Evolutionary conservation across 2,888 invertebrate genomes (phyloP).

Genomic region (Limnephilus lunatus): DNA sequence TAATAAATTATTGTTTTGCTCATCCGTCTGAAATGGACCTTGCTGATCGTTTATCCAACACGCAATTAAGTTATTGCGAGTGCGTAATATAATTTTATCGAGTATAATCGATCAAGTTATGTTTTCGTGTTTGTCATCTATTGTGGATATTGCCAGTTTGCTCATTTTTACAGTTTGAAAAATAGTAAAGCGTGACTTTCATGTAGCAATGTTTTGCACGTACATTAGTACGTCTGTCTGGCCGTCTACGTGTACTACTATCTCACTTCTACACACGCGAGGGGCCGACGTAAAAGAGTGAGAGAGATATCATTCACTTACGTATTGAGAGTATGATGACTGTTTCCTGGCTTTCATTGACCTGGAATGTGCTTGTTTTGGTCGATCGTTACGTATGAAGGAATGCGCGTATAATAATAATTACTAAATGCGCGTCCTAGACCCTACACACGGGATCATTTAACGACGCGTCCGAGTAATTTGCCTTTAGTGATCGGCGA

Average conservation of each 20-base stretch:
- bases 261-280: conserved; percentile 46
- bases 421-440: conserved; percentile 42
- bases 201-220: conserved; percentile 64
- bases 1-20: conserved; percentile 58
- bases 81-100: conserved; percentile 37
- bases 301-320: conserved; percentile 73
- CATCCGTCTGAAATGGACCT: conserved; percentile 50
- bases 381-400: conserved; percentile 60
- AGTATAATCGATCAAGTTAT: neutral
- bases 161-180: conserved; percentile 52
- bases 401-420: conserved; percentile 58
- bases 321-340: conserved; percentile 58
- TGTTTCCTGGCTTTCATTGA: conserved; percentile 63
- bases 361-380: conserved; percentile 63
- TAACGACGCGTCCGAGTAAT: neutral
- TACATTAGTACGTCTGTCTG: conserved; percentile 62
- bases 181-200: conserved; percentile 63
- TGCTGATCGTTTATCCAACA: conserved; percentile 52
- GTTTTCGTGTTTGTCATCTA: conserved; percentile 18
- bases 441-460: conserved; percentile 27
- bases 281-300: conserved; percentile 34
- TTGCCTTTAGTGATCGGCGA: neutral
- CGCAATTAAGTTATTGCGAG: conserved; percentile 53
- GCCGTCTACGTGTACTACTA: conserved; percentile 53
- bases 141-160: neutral